A percentile compares a stretch with the other conserved stretches of the same genome.
These are phyloP conservation scores for Gasteruption jaculator DNA, from an alignment of 2,888 invertebrate species.

Conservation along the genomic window DNA sequence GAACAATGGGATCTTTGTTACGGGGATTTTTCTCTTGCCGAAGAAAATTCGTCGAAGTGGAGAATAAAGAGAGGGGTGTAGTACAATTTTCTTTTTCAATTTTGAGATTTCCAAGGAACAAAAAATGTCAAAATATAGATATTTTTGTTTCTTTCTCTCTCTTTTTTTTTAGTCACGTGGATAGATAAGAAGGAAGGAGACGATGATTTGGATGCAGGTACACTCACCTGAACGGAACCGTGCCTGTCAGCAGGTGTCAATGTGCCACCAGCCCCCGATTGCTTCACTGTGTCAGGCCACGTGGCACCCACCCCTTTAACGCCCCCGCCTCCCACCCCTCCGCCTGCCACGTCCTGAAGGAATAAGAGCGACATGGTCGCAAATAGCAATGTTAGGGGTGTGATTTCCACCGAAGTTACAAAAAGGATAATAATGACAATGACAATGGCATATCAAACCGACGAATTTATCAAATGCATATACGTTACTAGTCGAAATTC, in stretches of 20 bases:
- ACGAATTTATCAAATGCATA: too few relatives aligned
- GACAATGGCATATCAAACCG: too few relatives aligned
- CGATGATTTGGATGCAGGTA: slow-evolving; percentile 26
- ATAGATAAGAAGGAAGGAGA: slow-evolving; percentile 17
- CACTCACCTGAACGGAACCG: slow-evolving; percentile 89
- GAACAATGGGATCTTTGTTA: too few relatives aligned
- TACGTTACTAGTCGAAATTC: too few relatives aligned
- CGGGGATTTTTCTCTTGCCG: too few relatives aligned
- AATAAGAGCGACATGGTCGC: slow-evolving; percentile 47
- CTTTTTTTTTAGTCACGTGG: not conserved
- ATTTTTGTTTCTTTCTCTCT: too few relatives aligned
- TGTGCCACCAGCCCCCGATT: slow-evolving; percentile 74
- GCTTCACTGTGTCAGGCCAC: slow-evolving; percentile 83
- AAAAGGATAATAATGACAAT: not conserved
- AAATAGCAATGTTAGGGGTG: slow-evolving; percentile 41
- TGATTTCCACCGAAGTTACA: not conserved
- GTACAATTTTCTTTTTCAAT: slow-evolving; percentile 5
- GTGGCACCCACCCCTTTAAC: slow-evolving; percentile 73
- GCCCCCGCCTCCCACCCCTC: slow-evolving; percentile 51
- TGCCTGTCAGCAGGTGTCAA: slow-evolving; percentile 93
- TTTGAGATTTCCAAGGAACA: too few relatives aligned
- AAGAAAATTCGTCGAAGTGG: slow-evolving; percentile 13
- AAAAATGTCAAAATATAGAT: too few relatives aligned
- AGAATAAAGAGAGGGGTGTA: not conserved
- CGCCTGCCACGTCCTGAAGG: slow-evolving; percentile 49